phyloP scores from a whole-genome alignment of 2,888 invertebrate genomes.

The Leptopilina myrica region DNA sequence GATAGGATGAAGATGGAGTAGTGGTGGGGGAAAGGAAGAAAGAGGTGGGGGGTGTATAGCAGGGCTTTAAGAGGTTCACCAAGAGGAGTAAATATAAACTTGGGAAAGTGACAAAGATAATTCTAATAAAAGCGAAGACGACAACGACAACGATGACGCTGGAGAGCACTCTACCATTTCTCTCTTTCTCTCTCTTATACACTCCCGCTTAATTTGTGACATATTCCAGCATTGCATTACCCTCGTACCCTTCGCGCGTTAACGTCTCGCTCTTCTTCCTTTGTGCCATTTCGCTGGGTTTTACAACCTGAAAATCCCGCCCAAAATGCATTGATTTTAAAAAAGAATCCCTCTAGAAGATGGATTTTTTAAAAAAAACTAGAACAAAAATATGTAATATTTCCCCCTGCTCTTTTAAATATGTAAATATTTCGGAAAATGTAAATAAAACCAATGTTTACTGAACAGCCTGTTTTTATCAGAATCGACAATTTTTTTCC shows the following conservation, averaged over 20 bases:
- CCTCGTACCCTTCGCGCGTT: constrained; percentile 62
- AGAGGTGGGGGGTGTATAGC: constrained; percentile 53
- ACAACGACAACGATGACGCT: constrained; percentile 62
- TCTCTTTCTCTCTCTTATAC: constrained; percentile 53
- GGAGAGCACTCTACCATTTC: constrained; percentile 67
- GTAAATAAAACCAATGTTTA: constrained; percentile 11
- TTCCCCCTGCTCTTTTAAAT: no score
- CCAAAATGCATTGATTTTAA: constrained; percentile 16
- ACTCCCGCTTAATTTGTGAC: constrained; percentile 75
- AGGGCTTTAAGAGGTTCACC: constrained; percentile 74
- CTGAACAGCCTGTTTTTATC: neutral
- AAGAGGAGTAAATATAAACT: constrained; percentile 76
- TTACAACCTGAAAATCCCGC: constrained; percentile 35
- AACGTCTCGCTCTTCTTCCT: constrained; percentile 51
- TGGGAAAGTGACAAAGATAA: constrained; percentile 77
- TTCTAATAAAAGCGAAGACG: constrained; percentile 75
- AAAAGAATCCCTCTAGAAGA: no score
- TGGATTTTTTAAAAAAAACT: neutral
- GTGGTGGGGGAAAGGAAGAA: constrained; percentile 49
- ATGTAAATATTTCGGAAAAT: no score
- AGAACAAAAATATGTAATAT: neutral
- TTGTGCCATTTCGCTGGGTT: constrained; percentile 51
- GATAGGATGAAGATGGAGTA: constrained; percentile 32
- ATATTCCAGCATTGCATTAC: constrained; percentile 75
- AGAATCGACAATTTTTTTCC: neutral